Base-by-base conservation (phyloP, 2,113 vertebrate species). In the Vireo altiloquus region DNA sequence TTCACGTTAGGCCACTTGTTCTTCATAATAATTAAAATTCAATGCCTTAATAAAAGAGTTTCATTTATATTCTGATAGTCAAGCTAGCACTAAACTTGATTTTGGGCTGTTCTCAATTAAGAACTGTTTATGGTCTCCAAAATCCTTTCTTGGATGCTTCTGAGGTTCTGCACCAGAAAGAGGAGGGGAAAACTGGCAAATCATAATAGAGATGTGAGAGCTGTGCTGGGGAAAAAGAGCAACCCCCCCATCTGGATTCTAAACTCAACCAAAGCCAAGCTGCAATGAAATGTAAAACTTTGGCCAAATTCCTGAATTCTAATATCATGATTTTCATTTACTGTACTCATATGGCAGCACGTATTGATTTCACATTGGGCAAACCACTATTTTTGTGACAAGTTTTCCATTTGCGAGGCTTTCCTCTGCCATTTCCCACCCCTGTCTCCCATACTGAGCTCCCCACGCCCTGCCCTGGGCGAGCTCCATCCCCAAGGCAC, bases 61-160 rank as follows among this genome's bases (percentile, higher is more conserved):
- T 90, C 30, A 82, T 89, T 92, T 86, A 31, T 42, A 94, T 74
- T 83, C 64, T 77, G 76, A 93, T 61, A 89, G 87, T 50, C 75
- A 90, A 46, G 40, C 46, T 74, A 81, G 75, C 47, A 77, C 39
- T 78, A 83, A 66, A 76, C 54, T 91, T 79, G 89, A 81, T 83
- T 89, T 85, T 68, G 44, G 42, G 54, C 78, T 94, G 90, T 87
- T 95, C 85, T 94, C 79, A 90, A 90, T 95, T 96, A 95, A 90
- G 85, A 74, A 80, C 68, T 85, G 82, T 57, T 91, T 85, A 90
- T n/a, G 33, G 42, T 66, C 82, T 94, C 87, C 82, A 85, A 65
- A 96, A 92, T 83, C 72, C 70, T 56, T 76, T 91, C 54, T 82
- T 85, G 81, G 71, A 94, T 65, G 63, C 35, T 86, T 82, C 71